phyloP scores from a whole-genome alignment of 2,888 invertebrate genomes.

The Lissocephala sabroskyi region DNA sequence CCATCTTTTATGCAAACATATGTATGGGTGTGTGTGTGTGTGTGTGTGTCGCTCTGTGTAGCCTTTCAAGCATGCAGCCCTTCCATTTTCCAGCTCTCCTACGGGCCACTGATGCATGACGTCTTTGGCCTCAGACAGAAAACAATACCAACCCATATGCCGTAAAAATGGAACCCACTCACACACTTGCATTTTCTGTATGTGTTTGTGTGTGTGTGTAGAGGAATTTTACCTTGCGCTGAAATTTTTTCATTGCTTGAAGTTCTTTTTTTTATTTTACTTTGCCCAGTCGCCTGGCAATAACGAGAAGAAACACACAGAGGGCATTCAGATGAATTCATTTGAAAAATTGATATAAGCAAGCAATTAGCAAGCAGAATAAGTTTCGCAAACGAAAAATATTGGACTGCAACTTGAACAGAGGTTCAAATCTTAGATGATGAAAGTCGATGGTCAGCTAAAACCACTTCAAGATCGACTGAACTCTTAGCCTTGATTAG shows the following conservation, averaged over 20 bases:
- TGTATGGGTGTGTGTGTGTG: neutral
- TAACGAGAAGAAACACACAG: too few relatives aligned
- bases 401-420: neutral
- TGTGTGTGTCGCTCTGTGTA: neutral
- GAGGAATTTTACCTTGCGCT: neutral
- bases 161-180: conserved; percentile 26
- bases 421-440: conserved; percentile 13
- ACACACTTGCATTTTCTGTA: neutral
- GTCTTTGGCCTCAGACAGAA: neutral
- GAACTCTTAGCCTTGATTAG: too few relatives aligned
- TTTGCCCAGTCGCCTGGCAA: conserved; percentile 21
- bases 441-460: conserved; percentile 8
- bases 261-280: conserved; percentile 5
- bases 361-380: conserved; percentile 35
- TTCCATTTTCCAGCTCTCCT: conserved; percentile 7
- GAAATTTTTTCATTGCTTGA: neutral
- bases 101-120: conserved; percentile 37
- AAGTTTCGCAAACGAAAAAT: neutral
- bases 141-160: conserved; percentile 50
- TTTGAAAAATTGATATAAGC: conserved; percentile 54
- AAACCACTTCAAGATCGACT: too few relatives aligned
- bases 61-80: conserved; percentile 3
- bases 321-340: conserved; percentile 39
- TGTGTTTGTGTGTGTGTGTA: neutral
- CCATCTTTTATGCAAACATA: neutral